Evolutionary conservation across 2,888 invertebrate species (phyloP), one percentile per base, ranked within the genome.

Genomic region (Eilema sororculum): DNA sequence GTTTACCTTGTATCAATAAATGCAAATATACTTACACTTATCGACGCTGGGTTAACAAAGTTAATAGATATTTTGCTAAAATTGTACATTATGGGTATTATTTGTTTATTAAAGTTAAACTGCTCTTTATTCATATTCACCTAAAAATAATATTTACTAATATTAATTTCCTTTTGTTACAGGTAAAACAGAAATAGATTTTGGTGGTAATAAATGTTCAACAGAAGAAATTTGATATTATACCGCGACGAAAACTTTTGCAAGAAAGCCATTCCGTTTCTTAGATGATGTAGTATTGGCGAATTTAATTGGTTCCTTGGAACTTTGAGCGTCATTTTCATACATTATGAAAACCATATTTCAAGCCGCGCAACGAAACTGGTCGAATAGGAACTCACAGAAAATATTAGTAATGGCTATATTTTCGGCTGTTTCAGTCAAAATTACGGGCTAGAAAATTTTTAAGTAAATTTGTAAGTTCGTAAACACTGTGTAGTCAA

Each of bases 121-220:
- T 33, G 3, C 2, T 37, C 3, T 37, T 37, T 12, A 1, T 37
- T 12, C 10, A 37, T 37, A n/a, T 52, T 52, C 1, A n/a, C 52
- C 20, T 52, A n/a, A n/a, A n/a, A 52, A n/a, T 52, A 52, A 20
- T n/a, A 8, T 52, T n/a, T n/a, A 52, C n/a, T 52, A 52, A 52
- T 52, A 52, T 52, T 52, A 46, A 76, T 81, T 72, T 79, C 72
- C 65, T 73, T 59, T 79, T 82, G 79, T 82, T 82, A 57, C 81
- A 82, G 82, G 82, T 82, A 80, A 56, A 16, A 65, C 59, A 58
- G 37, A 68, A 67, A 70, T 65, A 46, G 25, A 22, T 46, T 67
- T 8, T 30, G n/a, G 20, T 16, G 65, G 68, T 71, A 12, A 30
- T 52, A 30, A 63, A 46, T 22, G 6, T 28, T 61, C 30, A 58